A percentile compares a stretch with the other conserved stretches of the same genome.
Conservation (phyloP, 2,797 vertebrate species). For the Cyprinella venusta region DNA sequence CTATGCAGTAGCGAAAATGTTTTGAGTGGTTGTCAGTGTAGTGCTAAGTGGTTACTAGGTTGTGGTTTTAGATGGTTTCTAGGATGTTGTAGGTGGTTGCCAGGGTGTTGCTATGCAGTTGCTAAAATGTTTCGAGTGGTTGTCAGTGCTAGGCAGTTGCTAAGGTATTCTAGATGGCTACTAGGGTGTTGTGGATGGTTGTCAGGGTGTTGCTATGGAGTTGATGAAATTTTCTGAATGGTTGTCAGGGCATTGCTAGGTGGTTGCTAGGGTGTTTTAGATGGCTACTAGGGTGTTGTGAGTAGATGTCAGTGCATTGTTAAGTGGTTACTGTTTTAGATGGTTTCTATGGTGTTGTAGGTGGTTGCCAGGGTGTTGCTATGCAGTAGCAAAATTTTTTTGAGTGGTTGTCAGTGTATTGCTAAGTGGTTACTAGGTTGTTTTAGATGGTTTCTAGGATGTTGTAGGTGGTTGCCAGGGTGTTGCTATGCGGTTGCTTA, state of each 20-base stretch:
- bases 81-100: background rate
- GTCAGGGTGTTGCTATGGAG: background rate
- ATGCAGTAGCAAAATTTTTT: too few species aligned
- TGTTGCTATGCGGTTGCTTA: background rate
- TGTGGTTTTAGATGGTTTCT: background rate
- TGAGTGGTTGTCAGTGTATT: background rate
- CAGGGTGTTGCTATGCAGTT: background rate
- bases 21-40: background rate
- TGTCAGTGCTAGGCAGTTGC: background rate
- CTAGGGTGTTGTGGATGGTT: background rate
- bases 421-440: background rate
- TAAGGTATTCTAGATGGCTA: background rate
- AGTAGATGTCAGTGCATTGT: too few species aligned
- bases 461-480: background rate
- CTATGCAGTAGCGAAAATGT: background rate
- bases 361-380: background rate
- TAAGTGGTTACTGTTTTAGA: too few species aligned
- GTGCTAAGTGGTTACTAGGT: background rate
- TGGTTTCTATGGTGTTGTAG: too few species aligned
- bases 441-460: background rate
- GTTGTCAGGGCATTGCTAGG: too few species aligned
- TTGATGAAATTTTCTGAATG: too few species aligned
- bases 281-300: background rate
- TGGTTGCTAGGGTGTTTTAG: too few species aligned
- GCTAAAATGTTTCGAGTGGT: background rate